Evolutionary conservation across 2,888 invertebrate species (phyloP).

Genomic region (Boloria euphrosyne): DNA sequence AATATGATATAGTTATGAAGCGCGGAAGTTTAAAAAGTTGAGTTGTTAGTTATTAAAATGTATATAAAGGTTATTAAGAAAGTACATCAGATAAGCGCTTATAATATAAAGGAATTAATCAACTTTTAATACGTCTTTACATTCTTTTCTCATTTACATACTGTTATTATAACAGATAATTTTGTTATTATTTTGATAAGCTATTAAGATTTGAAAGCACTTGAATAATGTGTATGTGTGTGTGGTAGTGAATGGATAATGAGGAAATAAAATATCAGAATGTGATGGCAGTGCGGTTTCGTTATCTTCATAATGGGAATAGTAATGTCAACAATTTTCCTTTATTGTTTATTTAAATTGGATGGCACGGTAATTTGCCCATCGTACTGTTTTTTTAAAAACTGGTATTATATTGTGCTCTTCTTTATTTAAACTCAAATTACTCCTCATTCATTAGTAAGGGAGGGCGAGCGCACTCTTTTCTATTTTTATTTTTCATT

Average conservation of each 20-base stretch:
- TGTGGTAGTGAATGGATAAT: constrained; percentile 30
- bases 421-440: constrained; percentile 78
- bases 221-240: neutral
- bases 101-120: no score
- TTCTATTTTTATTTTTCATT: constrained; percentile 67
- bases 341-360: constrained; percentile 69
- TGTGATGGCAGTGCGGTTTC: constrained; percentile 41
- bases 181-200: no score
- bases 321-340: constrained; percentile 65
- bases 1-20: no score
- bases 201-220: no score
- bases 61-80: no score
- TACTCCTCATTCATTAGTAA: constrained; percentile 78
- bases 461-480: constrained; percentile 68
- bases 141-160: no score
- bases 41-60: no score
- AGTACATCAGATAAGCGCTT: no score
- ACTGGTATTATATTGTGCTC: constrained; percentile 76
- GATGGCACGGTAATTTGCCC: constrained; percentile 70
- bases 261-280: constrained; percentile 35
- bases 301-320: constrained; percentile 57
- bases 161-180: no score
- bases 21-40: no score
- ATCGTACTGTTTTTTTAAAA: constrained; percentile 68
- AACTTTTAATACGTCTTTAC: no score